phyloP scores from a whole-genome alignment of 2,797 vertebrate genomes.

The Typhlichthys eigenmanni region DNA sequence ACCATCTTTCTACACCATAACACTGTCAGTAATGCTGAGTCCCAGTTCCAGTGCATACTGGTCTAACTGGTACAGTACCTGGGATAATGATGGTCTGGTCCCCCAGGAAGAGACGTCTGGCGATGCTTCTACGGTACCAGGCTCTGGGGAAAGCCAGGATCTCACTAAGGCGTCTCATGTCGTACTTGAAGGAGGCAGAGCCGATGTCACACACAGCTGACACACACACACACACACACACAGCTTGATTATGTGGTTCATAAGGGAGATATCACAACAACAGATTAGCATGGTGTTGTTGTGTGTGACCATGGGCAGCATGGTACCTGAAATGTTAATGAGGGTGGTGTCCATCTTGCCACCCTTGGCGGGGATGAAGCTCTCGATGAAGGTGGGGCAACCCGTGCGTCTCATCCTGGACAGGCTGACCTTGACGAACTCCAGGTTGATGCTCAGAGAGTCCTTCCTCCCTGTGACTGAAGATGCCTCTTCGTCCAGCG shows the following conservation, averaged over 20 bases:
- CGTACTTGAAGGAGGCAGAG: slow-evolving; percentile 97
- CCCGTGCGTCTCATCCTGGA: slow-evolving; percentile 93
- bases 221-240: slow-evolving; percentile 15
- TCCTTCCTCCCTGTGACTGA: slow-evolving; percentile 97
- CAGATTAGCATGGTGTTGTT: not conserved
- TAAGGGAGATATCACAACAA: not conserved
- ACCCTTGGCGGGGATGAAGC: slow-evolving; percentile 83
- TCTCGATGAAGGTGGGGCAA: slow-evolving; percentile 91
- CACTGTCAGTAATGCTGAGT: not conserved
- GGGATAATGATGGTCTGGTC: slow-evolving; percentile 97
- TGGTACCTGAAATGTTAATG: slow-evolving; percentile 96
- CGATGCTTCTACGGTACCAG: slow-evolving; percentile 97
- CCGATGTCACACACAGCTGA: slow-evolving; percentile 98
- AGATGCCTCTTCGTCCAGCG: slow-evolving; percentile 92
- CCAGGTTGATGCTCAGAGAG: slow-evolving; percentile 96
- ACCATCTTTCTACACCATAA: not conserved
- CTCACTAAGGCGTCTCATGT: slow-evolving; percentile 97
- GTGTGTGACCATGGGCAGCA: not conserved
- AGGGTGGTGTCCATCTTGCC: slow-evolving; percentile 96
- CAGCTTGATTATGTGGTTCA: not conserved
- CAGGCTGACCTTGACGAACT: slow-evolving; percentile 98
- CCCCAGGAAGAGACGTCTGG: slow-evolving; percentile 93
- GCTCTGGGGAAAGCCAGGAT: slow-evolving; percentile 97
- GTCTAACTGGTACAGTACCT: slow-evolving; percentile 70
- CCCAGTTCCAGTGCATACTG: not conserved